A percentile compares a stretch with the other conserved stretches of the same genome.
These are phyloP conservation scores for Pseudococcus jackbeardsleyi DNA, from an alignment of 2,888 invertebrate genomes.

Conservation along the genomic window DNA sequence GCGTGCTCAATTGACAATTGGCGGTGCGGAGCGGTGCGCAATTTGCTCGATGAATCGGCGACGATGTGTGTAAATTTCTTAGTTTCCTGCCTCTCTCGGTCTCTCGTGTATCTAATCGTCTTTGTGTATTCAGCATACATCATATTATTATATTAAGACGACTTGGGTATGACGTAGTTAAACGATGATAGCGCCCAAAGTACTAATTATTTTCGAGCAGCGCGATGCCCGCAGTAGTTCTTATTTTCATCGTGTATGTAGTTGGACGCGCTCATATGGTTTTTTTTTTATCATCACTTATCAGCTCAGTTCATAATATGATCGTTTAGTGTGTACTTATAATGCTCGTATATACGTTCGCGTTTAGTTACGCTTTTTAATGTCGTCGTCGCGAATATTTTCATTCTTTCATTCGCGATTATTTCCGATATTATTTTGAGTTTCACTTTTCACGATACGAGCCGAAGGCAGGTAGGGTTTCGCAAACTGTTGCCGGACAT, in stretches of 20 bases:
- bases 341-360: neutral
- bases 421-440: slow-evolving; percentile 7
- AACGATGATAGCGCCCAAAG: slow-evolving; percentile 43
- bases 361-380: slow-evolving; percentile 42
- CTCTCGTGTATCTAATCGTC: neutral
- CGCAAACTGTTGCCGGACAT: neutral
- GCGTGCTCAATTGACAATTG: neutral
- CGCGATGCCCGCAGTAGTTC: slow-evolving; percentile 25
- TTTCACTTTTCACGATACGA: neutral
- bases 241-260: neutral
- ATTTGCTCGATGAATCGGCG: neutral
- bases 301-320: slow-evolving; percentile 14
- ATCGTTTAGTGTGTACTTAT: neutral
- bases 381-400: slow-evolving; percentile 8
- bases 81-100: slow-evolving; percentile 18
- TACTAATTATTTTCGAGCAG: slow-evolving; percentile 34
- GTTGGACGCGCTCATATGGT: neutral
- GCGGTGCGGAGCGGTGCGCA: neutral
- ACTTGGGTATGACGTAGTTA: slow-evolving; percentile 31
- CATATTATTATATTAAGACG: neutral
- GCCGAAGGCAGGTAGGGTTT: neutral
- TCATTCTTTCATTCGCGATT: slow-evolving; percentile 3
- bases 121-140: neutral
- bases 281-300: neutral
- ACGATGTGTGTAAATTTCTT: neutral